A percentile compares a stretch with the other conserved stretches of the same genome.
Conservation (phyloP, 2,888 invertebrate genomes). For the Eupithecia subfuscata region DNA sequence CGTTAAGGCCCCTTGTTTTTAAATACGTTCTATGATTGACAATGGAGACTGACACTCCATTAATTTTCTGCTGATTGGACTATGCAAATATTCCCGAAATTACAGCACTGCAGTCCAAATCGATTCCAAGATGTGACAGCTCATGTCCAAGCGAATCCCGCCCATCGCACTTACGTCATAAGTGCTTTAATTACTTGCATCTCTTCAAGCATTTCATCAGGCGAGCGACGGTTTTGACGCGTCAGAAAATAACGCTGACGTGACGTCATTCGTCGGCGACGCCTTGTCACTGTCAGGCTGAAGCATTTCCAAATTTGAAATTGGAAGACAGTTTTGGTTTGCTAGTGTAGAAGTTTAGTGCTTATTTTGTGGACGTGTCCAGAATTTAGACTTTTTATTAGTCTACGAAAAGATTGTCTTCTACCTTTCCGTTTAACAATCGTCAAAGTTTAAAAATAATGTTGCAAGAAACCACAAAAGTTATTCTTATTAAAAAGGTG, state of each 20-base stretch:
- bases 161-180: slow-evolving; percentile 26
- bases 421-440: background rate
- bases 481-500: slow-evolving; percentile 11
- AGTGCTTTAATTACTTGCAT: slow-evolving; percentile 39
- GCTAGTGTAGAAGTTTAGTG: slow-evolving; percentile 21
- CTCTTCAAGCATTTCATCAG: slow-evolving; percentile 33
- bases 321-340: slow-evolving; percentile 29
- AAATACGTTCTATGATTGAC: slow-evolving; percentile 21
- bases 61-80: slow-evolving; percentile 34
- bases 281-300: slow-evolving; percentile 33
- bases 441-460: background rate
- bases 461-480: background rate
- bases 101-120: slow-evolving; percentile 34
- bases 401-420: background rate
- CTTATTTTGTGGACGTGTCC: background rate
- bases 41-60: slow-evolving; percentile 30
- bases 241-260: slow-evolving; percentile 35
- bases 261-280: slow-evolving; percentile 25
- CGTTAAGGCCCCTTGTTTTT: background rate
- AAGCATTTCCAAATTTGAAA: slow-evolving; percentile 33
- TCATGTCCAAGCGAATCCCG: slow-evolving; percentile 26
- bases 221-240: slow-evolving; percentile 29
- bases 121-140: slow-evolving; percentile 38
- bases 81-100: slow-evolving; percentile 35
- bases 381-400: background rate